phyloP scores from a whole-genome alignment of 2,797 vertebrate species.

The Lophotriccus pileatus region DNA sequence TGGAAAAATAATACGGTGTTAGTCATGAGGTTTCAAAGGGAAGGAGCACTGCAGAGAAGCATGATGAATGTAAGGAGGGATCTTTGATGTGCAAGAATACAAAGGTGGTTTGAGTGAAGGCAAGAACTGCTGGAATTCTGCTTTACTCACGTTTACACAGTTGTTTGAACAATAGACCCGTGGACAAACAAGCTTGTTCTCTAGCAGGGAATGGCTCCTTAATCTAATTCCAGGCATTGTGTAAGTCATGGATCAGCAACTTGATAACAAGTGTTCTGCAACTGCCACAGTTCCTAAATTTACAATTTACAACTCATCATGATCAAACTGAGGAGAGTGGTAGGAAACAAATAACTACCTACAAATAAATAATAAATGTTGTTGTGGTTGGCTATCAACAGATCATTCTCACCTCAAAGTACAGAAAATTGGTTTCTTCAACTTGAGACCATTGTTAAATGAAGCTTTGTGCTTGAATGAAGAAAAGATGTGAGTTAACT shows the following conservation, averaged over 20 bases:
- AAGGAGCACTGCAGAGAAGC: neutral
- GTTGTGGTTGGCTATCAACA: neutral
- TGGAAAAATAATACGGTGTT: constrained; percentile 24
- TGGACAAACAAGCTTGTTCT: neutral
- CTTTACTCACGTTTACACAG: neutral
- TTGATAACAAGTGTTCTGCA: neutral
- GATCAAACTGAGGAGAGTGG: neutral
- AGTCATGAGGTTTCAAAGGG: neutral
- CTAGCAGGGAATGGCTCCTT: neutral
- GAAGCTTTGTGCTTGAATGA: neutral
- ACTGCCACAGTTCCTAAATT: neutral
- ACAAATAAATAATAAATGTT: neutral
- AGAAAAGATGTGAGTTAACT: neutral
- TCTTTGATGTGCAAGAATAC: neutral
- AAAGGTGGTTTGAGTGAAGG: neutral
- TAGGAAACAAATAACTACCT: neutral
- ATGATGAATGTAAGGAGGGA: neutral
- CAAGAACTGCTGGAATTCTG: neutral
- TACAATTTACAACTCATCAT: neutral
- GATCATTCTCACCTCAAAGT: neutral
- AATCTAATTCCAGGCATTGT: neutral
- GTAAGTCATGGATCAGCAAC: neutral
- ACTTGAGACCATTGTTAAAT: neutral
- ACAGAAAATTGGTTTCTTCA: neutral
- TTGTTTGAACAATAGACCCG: neutral